A percentile compares a stretch with the other conserved stretches of the same genome.
phyloP scores from a whole-genome alignment of 2,797 vertebrate genomes.

The Caiman crocodilus region DNA sequence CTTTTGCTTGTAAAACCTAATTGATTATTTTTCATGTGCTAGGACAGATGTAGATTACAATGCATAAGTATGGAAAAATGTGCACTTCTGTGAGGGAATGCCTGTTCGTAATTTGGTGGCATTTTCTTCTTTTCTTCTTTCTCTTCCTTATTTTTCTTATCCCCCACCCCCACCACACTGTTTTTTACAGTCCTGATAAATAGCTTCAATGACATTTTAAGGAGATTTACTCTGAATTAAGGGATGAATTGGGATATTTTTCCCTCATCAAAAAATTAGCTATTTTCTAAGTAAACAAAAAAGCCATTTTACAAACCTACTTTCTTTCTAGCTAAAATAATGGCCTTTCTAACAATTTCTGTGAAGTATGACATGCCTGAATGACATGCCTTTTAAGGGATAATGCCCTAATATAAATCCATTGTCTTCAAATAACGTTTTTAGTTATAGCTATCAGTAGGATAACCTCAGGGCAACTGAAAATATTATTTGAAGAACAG shows the following conservation, averaged over 20 bases:
- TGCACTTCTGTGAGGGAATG: constrained; percentile 33
- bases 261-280: background rate
- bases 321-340: background rate
- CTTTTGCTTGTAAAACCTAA: constrained; percentile 7
- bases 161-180: background rate
- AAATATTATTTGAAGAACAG: background rate
- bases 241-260: background rate
- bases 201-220: background rate
- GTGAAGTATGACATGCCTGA: background rate
- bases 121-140: constrained; percentile 34
- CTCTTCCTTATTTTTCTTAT: background rate
- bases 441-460: fast-evolving
- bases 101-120: background rate
- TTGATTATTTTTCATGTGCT: background rate
- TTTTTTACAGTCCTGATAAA: background rate
- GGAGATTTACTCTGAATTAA: background rate
- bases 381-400: too few species aligned
- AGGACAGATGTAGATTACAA: background rate
- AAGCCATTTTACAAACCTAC: background rate
- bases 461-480: background rate
- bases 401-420: background rate
- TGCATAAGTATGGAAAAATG: background rate
- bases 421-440: background rate
- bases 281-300: background rate
- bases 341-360: background rate